Base-by-base conservation (phyloP, 2,113 vertebrate genomes). In the Arizona elegans region DNA sequence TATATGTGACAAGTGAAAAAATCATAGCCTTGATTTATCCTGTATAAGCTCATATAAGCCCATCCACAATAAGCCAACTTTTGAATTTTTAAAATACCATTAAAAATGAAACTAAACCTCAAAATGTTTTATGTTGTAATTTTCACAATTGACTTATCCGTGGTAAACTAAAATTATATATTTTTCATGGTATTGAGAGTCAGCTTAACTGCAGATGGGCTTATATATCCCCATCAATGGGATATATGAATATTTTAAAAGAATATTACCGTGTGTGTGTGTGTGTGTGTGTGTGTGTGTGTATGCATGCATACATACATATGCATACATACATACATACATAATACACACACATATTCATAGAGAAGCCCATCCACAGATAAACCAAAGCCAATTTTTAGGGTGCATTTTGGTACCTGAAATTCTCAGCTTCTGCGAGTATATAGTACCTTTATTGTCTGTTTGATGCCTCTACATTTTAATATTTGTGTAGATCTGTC, bases 271-370 rank as follows among this genome's bases (percentile, higher is more conserved):
- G 0, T 8, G 1, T 26, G 23, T 58, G 56, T 58, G 55, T 56
- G 55, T 56, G 55, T 56, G 17, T 56, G 55, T 56, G 55, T 56
- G 38, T 38, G 38, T 38, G 38, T 38, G 38, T 38, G 38, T 38
- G 38, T 38, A 38, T 38, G 38, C 38, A 43, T 43, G 38, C 38
- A 43, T 43, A 56, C 12, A 56, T 1, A 56, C 13, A 6, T 0
- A 56, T 7, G 19, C 0, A 7, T 2, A 21, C 1, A 56, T 0
- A 56, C 1, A 56, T 0, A 56, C 5, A 56, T 0, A 56, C 17
- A 43, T 43, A 43, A 43, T 43, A 43, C 38, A 56, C 1, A 56
- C 17, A 56, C 1, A 56, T 43, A 43, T 43, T 43, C 38, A 43
- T 43, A 43, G 38, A 43, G 38, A 43, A 43, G 38, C 38, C 38